Conservation (phyloP, 2,113 vertebrate species). For the Thermophis baileyi region DNA sequence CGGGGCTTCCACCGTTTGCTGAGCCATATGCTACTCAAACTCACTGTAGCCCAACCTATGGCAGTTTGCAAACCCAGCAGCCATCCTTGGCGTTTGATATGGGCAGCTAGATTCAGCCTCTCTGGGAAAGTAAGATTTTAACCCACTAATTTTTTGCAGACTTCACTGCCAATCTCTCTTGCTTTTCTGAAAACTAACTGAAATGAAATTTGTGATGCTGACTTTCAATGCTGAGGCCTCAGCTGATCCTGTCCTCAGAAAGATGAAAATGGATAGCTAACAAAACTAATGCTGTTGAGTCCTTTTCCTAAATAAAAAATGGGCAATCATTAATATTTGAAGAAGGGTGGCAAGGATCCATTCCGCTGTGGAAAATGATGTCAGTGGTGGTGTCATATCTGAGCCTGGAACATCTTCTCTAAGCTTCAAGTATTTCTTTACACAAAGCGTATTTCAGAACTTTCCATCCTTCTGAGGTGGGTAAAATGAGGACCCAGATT, state of each 20-base stretch:
- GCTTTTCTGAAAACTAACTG: background rate
- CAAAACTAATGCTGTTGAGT: background rate
- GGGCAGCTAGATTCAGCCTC: background rate
- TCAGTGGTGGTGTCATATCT: background rate
- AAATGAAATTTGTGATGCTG: background rate
- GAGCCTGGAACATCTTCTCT: no score
- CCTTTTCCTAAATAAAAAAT: background rate
- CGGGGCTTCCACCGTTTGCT: background rate
- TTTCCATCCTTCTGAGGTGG: no score
- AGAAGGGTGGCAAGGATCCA: background rate
- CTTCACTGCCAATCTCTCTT: background rate
- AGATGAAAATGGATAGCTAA: background rate
- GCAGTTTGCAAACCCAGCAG: background rate
- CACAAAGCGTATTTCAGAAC: no score
- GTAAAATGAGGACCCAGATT: no score
- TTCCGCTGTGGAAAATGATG: background rate
- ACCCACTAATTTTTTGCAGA: constrained; percentile 1
- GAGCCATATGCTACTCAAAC: background rate
- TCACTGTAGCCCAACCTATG: background rate
- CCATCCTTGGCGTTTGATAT: background rate
- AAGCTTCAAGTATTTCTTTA: no score
- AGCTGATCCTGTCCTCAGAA: background rate
- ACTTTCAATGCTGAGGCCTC: background rate
- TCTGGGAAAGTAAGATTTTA: background rate
- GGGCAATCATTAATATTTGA: background rate